Percentiles rank a stretch among this genome's conserved stretches.
phyloP scores from a whole-genome alignment of 2,113 vertebrate species.

The Chaetorhynchus papuensis region DNA sequence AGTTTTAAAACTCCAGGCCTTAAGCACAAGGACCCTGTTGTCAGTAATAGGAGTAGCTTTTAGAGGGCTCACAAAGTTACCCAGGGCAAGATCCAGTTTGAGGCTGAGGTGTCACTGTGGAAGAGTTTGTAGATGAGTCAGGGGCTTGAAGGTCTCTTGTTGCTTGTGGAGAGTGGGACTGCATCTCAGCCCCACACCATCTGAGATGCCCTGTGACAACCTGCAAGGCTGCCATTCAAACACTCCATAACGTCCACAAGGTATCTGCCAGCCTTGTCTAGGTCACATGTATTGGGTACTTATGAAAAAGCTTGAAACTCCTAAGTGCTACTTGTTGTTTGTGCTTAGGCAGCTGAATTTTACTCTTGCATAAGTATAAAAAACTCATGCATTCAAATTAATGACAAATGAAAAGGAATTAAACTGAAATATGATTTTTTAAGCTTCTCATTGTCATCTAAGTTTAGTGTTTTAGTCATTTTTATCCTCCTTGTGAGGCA shows the following conservation, averaged over 20 bases:
- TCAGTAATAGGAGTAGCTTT: neutral
- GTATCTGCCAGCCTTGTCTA: neutral
- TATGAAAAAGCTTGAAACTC: neutral
- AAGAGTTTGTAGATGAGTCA: neutral
- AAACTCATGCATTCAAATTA: neutral
- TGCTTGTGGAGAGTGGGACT: neutral
- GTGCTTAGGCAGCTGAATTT: neutral
- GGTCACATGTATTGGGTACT: neutral
- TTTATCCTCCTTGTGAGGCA: neutral
- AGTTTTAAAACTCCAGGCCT: neutral
- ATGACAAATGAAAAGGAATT: neutral
- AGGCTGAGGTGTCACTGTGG: neutral
- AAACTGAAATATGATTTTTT: neutral
- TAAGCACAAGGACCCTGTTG: fast-evolving
- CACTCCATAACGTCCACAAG: neutral
- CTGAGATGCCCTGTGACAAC: neutral
- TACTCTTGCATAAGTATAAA: neutral
- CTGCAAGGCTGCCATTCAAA: neutral
- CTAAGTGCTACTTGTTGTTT: neutral
- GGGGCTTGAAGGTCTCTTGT: neutral
- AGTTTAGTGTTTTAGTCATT: neutral
- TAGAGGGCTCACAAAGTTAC: neutral
- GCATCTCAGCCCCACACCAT: neutral
- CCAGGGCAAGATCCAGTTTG: neutral
- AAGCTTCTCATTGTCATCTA: neutral